Evolutionary conservation across 2,113 vertebrate species (phyloP), one percentile per base, ranked within the genome.

Genomic region (Sclerurus mexicanus): DNA sequence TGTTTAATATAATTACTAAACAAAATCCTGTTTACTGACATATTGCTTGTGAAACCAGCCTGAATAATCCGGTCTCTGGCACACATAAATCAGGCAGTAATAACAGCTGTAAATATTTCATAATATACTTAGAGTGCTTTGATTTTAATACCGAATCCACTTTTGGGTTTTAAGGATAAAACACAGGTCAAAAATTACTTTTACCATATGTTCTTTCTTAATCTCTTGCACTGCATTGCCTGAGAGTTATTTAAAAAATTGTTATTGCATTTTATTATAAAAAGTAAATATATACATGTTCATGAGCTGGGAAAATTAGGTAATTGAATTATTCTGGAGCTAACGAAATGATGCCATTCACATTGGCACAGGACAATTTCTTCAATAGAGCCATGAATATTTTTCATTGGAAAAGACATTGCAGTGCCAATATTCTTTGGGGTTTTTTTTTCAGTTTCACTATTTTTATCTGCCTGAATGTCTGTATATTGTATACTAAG

Each of bases 91-190:
- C 89, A 92, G 66, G 94, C 89, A 91, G 96, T 97, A 97, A 96
- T 96, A 98, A 95, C 94, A 97, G 95, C 95, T 94, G 96, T 95
- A 97, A 96, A 95, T 97, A 97, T 95, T 96, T 95, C 95, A 95
- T 83, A 96, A 91, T 97, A 96, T 90, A 96, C 88, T 95, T 96
- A 91, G 58, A 85, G 66, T 71, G 46, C 94, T 98, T 98, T 98
- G 86, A 92, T 97, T 98, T 97, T 94, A 97, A 91, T 97, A 95
- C 89, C 87, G 95, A 97, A 95, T 79, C 74, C 78, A 93, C 71
- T 96, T 95, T 64, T 50, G 78, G 64, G 76, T 97, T 96, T 97
- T 94, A 75, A 95, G 80, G 85, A 93, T 91, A 95, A 97, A 96
- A 68, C 73, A 83, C 67, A 62, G 79, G 89, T 95, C 87, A 85